Base-by-base conservation (phyloP, 2,797 vertebrate genomes). In the Sebastes nivosus region DNA sequence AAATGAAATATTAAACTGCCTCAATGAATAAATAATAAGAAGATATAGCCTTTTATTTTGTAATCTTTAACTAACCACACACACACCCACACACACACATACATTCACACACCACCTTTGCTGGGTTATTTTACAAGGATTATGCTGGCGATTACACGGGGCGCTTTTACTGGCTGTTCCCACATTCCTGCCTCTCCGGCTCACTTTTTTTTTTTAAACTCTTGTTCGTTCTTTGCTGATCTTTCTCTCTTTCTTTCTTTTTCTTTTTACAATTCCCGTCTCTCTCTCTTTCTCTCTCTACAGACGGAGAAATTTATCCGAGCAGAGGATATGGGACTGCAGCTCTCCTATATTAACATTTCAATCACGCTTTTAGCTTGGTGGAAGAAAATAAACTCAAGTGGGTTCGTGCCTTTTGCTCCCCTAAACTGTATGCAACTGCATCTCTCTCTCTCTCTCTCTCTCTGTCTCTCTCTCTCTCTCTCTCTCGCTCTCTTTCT, bases 121-220 rank as follows among this genome's bases (percentile, higher is more conserved):
- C 83, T 63, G 81, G 85, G 84, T 89, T 92, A 88, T 92, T 94
- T 93, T 91, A 93, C 90, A 90, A 91, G 93, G 90, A 94, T 95
- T 94, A 93, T 71, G 42, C 65, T 74, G 82, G 81, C 60, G 90
- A 94, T 94, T 93, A 94, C 92, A 91, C 75, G 81, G 75, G 80
- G 76, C 6, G 67, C 80, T 87, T 93, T 92, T 88, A 91, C 88
- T 86, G 88, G 89, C 90, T 84, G 89, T 90, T 92, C 87, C 90
- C 91, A 92, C 92, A 94, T 94, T 95, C 92, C 93, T 82, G 75
- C 38, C 66, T 75, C 78, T 77, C 34, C 64, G 25, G 85, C 77
- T 89, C 75, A 66, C 71, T 83, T 75, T 75, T 78, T 65, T 65
- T 65, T 65, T 64, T 76, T 3, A 11, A 55, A 75, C 75, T 75